Base-by-base conservation (phyloP, 2,797 vertebrate species). In the Enteromius afrohamiltoni region DNA sequence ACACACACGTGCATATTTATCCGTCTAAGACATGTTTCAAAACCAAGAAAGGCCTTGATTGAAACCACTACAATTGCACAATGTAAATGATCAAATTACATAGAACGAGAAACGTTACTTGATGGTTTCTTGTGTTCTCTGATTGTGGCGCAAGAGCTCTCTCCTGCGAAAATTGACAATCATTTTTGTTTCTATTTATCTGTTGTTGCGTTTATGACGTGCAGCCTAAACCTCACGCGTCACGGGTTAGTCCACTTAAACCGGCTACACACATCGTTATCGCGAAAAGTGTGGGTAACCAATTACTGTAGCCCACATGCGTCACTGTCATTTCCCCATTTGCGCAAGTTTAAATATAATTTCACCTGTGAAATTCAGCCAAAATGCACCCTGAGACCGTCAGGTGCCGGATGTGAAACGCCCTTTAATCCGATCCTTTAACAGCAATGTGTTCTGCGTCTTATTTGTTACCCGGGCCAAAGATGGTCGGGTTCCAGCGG, bases 391-490 rank as follows among this genome's bases (percentile, higher is more conserved):
- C 49, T 16, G 29, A 47, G 34, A 68, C 73, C 26, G 13, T 34
- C 23, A 64, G 6, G 77, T 37, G 58, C 62, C 53, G 62, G 21
- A 83, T 58, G 6, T 58, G 49, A 78, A 70, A 73, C 31, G 70
- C 37, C 53, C 49, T 47, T 42, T 58, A 11, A 26, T 75, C n/a
- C 29, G 47, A 74, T 42, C 49, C n/a, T 53, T 82, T 31, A 60
- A 55, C 83, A n/a, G 37, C n/a, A 62, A 23, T 77, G 40, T 31
- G 26, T 69, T 64, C 84, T 82, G 76, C 73, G 37, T 88, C 82
- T 68, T 86, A 80, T 79, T 47, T 88, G 86, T 91, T 91, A 89
- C 87, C 85, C 87, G 90, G 87, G 73, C 88, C 88, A 88, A 88
- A 85, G 82, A 89, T 83, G 77, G 86, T 88, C 82, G 74, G 86